Percentiles rank a stretch among this genome's conserved stretches.
Conservation (phyloP, 2,888 invertebrate genomes). For the Sialis lutaria region DNA sequence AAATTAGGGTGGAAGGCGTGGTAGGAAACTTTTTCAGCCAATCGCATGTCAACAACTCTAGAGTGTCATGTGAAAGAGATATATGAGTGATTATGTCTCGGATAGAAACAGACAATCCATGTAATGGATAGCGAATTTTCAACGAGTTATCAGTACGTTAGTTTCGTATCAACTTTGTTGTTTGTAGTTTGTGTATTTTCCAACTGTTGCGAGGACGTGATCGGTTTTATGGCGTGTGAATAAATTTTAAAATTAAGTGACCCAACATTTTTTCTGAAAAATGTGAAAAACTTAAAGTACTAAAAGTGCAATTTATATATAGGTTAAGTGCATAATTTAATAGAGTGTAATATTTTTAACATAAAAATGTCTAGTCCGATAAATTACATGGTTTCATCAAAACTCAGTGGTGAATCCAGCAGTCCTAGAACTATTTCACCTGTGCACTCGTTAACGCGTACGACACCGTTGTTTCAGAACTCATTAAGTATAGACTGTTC, state of each 20-base stretch:
- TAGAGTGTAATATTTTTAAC: background rate
- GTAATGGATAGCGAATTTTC: conserved; percentile 6
- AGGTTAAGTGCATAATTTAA: no score
- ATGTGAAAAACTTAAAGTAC: no score
- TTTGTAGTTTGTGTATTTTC: no score
- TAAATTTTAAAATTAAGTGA: no score
- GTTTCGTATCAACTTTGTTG: conserved; percentile 5
- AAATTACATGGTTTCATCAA: conserved; percentile 4
- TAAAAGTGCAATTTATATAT: no score
- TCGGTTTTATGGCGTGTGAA: no score
- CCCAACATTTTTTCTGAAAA: no score
- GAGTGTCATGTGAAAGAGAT: conserved; percentile 20
- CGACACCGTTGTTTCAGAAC: background rate
- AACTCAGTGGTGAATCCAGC: conserved; percentile 2
- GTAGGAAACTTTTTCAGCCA: conserved; percentile 18
- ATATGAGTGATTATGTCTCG: conserved; percentile 16
- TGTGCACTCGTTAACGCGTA: conserved; percentile 2
- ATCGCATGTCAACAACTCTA: conserved; percentile 12
- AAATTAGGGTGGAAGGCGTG: conserved; percentile 18
- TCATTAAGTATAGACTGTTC: background rate
- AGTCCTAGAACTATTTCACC: conserved; percentile 5
- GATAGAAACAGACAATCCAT: background rate
- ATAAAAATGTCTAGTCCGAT: conserved; percentile 5
- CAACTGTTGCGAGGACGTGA: no score
- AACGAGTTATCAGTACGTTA: conserved; percentile 3